Conservation (phyloP, 92 coral and sea anemone genomes). For the Zoanthus sociatus region DNA sequence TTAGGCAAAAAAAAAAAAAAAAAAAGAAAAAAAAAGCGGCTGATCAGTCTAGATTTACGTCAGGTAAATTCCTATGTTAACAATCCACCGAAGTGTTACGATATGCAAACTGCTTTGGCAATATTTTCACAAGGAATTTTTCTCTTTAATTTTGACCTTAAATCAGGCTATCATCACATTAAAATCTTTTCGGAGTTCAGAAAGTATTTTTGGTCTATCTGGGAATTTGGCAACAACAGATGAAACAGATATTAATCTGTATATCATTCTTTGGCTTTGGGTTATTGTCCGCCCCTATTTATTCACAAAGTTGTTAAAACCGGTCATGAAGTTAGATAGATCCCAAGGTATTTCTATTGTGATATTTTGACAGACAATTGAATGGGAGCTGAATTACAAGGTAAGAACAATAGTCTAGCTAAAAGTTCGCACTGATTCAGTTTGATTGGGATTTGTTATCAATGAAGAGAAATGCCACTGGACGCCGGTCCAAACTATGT, state of each 20-base stretch:
- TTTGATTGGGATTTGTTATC: slow-evolving; percentile 30
- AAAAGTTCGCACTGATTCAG: slow-evolving; percentile 16
- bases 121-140: neutral
- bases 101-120: neutral
- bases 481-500: slow-evolving; percentile 31
- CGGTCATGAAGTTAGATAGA: slow-evolving; percentile 39
- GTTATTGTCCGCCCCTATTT: slow-evolving; percentile 12
- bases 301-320: slow-evolving; percentile 50
- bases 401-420: slow-evolving; percentile 9
- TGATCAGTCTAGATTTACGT: no score
- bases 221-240: neutral
- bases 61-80: no score
- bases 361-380: no score
- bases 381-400: neutral
- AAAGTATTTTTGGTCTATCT: slow-evolving; percentile 8
- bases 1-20: no score
- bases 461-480: slow-evolving; percentile 36
- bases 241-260: neutral
- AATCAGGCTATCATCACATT: neutral
- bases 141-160: slow-evolving; percentile 26
- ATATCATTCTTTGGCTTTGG: neutral
- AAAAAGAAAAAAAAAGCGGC: no score
- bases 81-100: no score
- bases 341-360: slow-evolving; percentile 35
- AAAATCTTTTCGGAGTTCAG: slow-evolving; percentile 2